phyloP scores from a whole-genome alignment of 2,797 vertebrate species.

The Podargus strigoides region DNA sequence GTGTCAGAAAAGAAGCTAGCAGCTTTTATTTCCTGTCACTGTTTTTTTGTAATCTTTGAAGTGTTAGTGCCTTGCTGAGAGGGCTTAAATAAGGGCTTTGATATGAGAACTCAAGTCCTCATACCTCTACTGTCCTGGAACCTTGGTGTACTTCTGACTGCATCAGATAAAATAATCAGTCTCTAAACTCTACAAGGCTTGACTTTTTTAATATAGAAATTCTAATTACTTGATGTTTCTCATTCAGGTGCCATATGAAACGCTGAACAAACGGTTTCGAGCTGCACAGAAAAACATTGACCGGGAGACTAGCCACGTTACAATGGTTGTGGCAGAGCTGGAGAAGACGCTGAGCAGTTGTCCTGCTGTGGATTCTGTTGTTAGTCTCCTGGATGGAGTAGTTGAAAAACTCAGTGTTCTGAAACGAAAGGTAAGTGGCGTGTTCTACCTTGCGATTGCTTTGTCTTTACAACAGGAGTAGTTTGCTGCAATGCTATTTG shows the following conservation, averaged over 20 bases:
- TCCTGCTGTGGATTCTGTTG: constrained; percentile 94
- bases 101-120: not conserved
- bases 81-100: not conserved
- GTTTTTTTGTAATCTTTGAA: not conserved
- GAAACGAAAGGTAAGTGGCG: constrained; percentile 89
- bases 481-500: not conserved
- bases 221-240: not conserved
- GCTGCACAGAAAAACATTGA: constrained; percentile 98
- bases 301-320: constrained; percentile 96
- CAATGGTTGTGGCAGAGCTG: constrained; percentile 97
- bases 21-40: not conserved
- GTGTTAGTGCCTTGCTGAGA: not conserved
- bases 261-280: constrained; percentile 96
- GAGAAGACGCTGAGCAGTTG: constrained; percentile 96
- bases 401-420: constrained; percentile 97
- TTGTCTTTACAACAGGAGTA: not conserved
- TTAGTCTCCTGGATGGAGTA: constrained; percentile 94
- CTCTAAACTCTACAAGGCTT: not conserved
- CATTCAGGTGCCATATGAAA: constrained; percentile 93
- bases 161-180: not conserved
- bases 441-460: not conserved
- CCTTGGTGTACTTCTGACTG: not conserved
- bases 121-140: not conserved
- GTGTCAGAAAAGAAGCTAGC: not conserved
- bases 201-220: not conserved